phyloP scores from a whole-genome alignment of 1,140 invertebrate genomes.

The Ceratosolen solmsi region DNA sequence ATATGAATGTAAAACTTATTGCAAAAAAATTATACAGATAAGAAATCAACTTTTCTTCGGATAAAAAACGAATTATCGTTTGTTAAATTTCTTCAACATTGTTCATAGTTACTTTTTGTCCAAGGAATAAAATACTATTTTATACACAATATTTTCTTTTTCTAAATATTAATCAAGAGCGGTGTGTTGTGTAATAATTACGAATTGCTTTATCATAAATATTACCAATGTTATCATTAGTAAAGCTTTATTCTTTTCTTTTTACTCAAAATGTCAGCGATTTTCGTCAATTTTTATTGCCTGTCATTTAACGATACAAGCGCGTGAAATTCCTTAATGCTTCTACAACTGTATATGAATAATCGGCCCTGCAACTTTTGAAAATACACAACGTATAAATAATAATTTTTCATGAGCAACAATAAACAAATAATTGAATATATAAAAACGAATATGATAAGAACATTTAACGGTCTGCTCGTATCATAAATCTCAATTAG shows the following conservation, averaged over 20 bases:
- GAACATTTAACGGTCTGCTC: no score
- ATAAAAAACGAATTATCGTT: conserved; percentile 21
- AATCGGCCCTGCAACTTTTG: conserved; percentile 78
- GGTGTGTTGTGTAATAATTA: conserved; percentile 23
- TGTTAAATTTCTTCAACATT: neutral
- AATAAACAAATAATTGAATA: no score
- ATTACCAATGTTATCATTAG: conserved; percentile 33
- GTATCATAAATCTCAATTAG: no score
- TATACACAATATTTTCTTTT: neutral
- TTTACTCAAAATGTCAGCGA: conserved; percentile 5
- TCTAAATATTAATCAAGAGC: conserved; percentile 20
- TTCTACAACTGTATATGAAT: conserved; percentile 80
- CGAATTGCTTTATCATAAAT: conserved; percentile 25
- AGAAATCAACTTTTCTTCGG: conserved; percentile 38
- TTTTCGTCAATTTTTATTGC: conserved; percentile 16
- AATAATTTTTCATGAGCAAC: no score
- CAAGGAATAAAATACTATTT: conserved; percentile 32
- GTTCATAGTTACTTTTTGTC: conserved; percentile 20
- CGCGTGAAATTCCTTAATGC: conserved; percentile 84
- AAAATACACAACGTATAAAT: conserved; percentile 5
- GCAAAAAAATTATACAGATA: conserved; percentile 33
- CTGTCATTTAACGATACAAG: conserved; percentile 79
- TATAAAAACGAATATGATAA: no score
- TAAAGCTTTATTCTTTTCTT: conserved; percentile 30
- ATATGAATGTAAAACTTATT: conserved; percentile 43